Base-by-base conservation (phyloP, 2,113 vertebrate species). In the Zapornia atra region DNA sequence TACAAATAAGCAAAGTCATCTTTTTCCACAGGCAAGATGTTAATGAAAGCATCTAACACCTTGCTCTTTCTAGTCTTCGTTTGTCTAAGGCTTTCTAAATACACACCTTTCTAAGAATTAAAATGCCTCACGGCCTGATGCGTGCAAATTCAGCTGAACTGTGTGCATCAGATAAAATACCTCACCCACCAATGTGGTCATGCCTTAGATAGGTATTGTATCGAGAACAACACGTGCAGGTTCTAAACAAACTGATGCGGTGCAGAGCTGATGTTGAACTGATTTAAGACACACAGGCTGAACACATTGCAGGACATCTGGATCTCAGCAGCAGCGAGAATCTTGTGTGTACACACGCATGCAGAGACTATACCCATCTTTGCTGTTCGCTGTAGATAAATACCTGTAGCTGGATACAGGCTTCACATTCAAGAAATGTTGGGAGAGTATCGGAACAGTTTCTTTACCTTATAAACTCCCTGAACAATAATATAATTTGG, bases 71-170 rank as follows among this genome's bases (percentile, higher is more conserved):
- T 82, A 25, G 42, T 63, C n/a, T 89, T 18, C 18, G 18, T 91
- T 94, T 77, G 59, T 65, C 50, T 72, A 57, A 56, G 50, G 16
- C 60, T 93, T 94, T 82, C 78, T 91, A 89, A 77, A 87, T 29
- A 57, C 26, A 59, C 22, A 66, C 44, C 59, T 83, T 79, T 80
- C 76, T 68, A 73, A 82, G 71, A 88, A 92, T 85, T 89, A 82
- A 88, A 91, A 80, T 57, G 64, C 75, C 33, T 94, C 11, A 4
- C 34, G 77, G 53, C 60, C 75, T 89, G 48, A 59, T 70, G 81
- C 78, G 87, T 60, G 56, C 83, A 72, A 95, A 80, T 94, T 91
- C 72, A 84, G 33, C 83, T 71, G 94, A 95, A 91, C 50, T 81
- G 54, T n/a, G 51, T 63, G 38, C 15, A 40, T 85, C 76, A 95